These are phyloP conservation scores for Lithodes maja DNA, from an alignment of 2,888 invertebrate genomes.

Conservation along the genomic window DNA sequence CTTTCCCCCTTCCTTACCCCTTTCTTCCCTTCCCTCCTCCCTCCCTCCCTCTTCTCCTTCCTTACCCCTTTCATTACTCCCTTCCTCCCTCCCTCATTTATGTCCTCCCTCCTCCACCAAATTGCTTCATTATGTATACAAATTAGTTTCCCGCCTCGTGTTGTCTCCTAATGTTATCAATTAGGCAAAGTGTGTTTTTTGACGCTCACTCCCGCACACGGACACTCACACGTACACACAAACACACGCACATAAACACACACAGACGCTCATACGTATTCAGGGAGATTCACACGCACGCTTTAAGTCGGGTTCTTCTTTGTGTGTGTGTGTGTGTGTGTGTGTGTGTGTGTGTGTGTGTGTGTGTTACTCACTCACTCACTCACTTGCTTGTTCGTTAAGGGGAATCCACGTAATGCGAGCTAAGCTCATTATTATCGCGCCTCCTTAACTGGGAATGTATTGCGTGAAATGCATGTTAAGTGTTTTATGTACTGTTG, in stretches of 20 bases:
- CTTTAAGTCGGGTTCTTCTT: neutral
- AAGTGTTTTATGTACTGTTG: too few relatives aligned
- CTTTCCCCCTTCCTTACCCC: neutral
- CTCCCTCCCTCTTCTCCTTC: neutral
- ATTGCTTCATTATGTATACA: slow-evolving; percentile 1
- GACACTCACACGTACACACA: neutral
- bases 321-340: too few relatives aligned
- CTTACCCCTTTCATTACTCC: neutral
- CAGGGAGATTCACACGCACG: neutral
- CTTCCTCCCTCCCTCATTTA: neutral
- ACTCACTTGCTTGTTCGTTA: too few relatives aligned
- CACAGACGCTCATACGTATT: neutral
- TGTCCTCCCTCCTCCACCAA: neutral
- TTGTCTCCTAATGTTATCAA: neutral
- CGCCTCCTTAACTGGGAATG: too few relatives aligned
- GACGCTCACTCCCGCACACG: neutral
- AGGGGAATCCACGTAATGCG: too few relatives aligned
- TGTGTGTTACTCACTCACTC: too few relatives aligned
- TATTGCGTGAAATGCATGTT: too few relatives aligned
- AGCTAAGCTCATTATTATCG: too few relatives aligned
- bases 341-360: too few relatives aligned
- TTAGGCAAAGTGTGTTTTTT: neutral
- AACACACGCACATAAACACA: neutral
- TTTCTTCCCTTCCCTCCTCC: neutral
- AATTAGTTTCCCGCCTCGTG: neutral